Conservation (phyloP, 2,888 invertebrate species). For the Pterostichus niger region DNA sequence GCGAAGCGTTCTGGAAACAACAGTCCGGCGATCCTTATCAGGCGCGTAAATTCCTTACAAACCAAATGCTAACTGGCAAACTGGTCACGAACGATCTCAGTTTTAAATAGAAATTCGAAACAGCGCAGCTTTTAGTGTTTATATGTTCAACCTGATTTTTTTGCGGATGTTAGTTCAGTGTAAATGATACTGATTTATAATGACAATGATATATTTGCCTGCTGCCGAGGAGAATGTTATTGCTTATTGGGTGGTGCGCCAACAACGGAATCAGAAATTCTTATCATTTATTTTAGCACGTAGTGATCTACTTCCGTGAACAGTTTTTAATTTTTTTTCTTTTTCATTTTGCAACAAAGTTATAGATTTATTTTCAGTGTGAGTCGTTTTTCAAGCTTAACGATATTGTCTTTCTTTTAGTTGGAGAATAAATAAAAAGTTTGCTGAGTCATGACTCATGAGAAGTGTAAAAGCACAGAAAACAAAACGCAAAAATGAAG, state of each 20-base stretch:
- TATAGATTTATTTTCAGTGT: conserved; percentile 16
- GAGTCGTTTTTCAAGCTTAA: conserved; percentile 27
- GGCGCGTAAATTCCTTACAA: conserved; percentile 59
- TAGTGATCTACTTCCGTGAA: too few relatives aligned
- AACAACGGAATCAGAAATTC: too few relatives aligned
- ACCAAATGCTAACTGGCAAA: conserved; percentile 53
- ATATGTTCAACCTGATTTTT: conserved; percentile 13
- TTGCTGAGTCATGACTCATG: conserved; percentile 9
- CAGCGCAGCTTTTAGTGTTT: conserved; percentile 18
- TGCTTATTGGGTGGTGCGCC: not conserved
- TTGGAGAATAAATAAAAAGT: conserved; percentile 41
- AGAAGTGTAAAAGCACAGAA: conserved; percentile 40
- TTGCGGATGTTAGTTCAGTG: conserved; percentile 9
- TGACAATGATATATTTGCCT: conserved; percentile 34
- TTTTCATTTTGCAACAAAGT: not conserved
- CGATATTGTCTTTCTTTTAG: conserved; percentile 35
- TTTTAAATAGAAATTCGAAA: conserved; percentile 34
- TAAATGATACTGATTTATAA: conserved; percentile 28
- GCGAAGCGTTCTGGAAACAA: conserved; percentile 52
- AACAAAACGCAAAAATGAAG: conserved; percentile 43
- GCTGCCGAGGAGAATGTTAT: not conserved
- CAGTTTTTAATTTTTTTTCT: too few relatives aligned
- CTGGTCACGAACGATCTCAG: conserved; percentile 43
- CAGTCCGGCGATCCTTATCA: conserved; percentile 60
- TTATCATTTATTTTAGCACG: too few relatives aligned